A percentile compares a stretch with the other conserved stretches of the same genome.
Evolutionary conservation across 2,888 invertebrate species (phyloP).

Genomic region (Eupithecia exiguata): DNA sequence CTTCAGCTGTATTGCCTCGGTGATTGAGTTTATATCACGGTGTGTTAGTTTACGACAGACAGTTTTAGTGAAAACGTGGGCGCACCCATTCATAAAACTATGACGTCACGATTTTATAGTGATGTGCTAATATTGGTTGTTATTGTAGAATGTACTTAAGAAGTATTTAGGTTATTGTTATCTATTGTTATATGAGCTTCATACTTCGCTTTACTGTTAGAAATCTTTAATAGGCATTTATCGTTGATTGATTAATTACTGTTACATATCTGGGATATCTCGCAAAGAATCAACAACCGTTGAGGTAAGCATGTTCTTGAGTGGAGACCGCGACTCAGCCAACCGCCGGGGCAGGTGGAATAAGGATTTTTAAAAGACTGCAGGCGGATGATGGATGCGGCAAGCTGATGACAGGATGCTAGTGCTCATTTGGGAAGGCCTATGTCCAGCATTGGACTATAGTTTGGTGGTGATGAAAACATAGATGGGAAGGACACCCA

Average conservation of each 20-base stretch:
- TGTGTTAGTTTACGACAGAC: constrained; percentile 19
- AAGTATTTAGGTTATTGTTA: background rate
- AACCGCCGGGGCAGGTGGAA: no score
- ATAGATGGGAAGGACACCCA: no score
- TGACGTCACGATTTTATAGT: constrained; percentile 24
- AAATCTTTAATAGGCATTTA: background rate
- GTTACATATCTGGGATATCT: no score
- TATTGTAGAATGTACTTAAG: background rate
- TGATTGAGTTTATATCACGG: constrained; percentile 2
- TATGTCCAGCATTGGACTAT: no score
- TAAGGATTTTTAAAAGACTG: no score
- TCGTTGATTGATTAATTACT: background rate
- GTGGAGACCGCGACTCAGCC: no score
- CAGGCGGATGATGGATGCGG: no score
- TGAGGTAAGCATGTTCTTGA: no score
- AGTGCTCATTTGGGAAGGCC: no score
- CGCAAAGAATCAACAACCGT: no score
- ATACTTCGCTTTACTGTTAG: background rate
- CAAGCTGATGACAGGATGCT: no score
- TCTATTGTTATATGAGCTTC: background rate
- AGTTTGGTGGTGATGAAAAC: no score
- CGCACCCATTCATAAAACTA: constrained; percentile 26
- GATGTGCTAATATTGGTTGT: constrained; percentile 17
- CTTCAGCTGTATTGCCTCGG: background rate
- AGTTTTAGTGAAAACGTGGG: constrained; percentile 13